Conservation (phyloP, 2,888 invertebrate species). For the Drosophila kuntzei region DNA sequence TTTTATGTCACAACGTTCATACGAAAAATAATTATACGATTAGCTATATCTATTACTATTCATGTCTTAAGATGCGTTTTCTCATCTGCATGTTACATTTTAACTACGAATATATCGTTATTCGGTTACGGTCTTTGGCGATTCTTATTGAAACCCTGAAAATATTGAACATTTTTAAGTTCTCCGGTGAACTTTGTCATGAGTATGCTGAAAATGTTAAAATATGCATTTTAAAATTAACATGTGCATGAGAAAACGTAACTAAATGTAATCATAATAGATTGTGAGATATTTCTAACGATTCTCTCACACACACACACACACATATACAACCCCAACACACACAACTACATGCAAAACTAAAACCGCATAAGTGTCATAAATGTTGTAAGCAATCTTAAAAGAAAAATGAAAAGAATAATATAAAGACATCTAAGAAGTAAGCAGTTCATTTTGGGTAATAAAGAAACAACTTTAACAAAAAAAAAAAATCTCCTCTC, state of each 20-base stretch:
- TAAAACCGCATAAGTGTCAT: conserved; percentile 53
- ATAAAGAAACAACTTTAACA: conserved; percentile 68
- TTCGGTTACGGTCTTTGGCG: no score
- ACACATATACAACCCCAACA: conserved; percentile 23
- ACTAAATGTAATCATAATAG: conserved; percentile 17
- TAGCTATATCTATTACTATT: conserved; percentile 13
- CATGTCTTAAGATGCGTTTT: conserved; percentile 11
- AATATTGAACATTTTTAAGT: background rate
- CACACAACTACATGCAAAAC: conserved; percentile 29
- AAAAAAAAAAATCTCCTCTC: conserved; percentile 17
- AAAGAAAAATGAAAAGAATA: conserved; percentile 13
- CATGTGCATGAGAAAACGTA: conserved; percentile 19
- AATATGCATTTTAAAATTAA: conserved; percentile 3
- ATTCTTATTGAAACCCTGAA: no score
- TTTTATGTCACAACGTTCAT: conserved; percentile 27
- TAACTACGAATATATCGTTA: no score
- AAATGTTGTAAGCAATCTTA: conserved; percentile 65
- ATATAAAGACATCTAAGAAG: conserved; percentile 35
- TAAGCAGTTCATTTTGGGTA: conserved; percentile 74
- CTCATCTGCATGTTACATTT: conserved; percentile 1
- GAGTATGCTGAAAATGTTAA: background rate
- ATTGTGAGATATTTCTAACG: conserved; percentile 9
- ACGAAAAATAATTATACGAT: conserved; percentile 5
- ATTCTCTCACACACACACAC: conserved; percentile 22
- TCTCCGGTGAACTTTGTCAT: background rate